Percentiles rank a stretch among this genome's conserved stretches.
Evolutionary conservation across 2,888 invertebrate genomes (phyloP).

Genomic region (Drosophila colorata): DNA sequence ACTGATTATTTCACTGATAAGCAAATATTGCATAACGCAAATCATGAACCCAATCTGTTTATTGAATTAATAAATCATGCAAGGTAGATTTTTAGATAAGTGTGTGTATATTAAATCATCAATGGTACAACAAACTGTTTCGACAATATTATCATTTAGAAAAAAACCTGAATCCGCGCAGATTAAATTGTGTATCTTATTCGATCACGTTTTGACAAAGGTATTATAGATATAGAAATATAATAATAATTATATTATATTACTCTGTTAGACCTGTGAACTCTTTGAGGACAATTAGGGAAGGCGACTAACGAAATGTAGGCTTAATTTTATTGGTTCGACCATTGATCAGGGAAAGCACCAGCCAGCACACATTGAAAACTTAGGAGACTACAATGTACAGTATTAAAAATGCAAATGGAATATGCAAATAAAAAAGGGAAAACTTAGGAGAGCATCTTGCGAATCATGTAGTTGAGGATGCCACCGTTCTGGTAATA

Average conservation of each 20-base stretch:
- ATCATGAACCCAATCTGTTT: background rate
- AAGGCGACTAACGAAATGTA: slow-evolving; percentile 66
- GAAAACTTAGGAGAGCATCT: slow-evolving; percentile 87
- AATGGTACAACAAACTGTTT: too few relatives aligned
- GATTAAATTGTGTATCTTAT: too few relatives aligned
- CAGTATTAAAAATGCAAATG: slow-evolving; percentile 66
- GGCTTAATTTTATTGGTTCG: slow-evolving; percentile 58
- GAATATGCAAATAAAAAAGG: slow-evolving; percentile 48
- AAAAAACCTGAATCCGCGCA: too few relatives aligned
- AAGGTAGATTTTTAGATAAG: background rate
- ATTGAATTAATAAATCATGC: background rate
- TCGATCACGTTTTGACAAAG: too few relatives aligned
- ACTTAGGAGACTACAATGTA: slow-evolving; percentile 57
- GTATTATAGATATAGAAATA: too few relatives aligned
- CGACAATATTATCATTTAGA: too few relatives aligned
- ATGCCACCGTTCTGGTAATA: slow-evolving; percentile 98
- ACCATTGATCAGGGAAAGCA: slow-evolving; percentile 51
- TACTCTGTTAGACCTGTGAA: background rate
- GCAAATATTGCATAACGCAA: background rate
- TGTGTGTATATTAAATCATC: too few relatives aligned
- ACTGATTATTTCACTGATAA: slow-evolving; percentile 11
- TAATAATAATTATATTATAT: background rate
- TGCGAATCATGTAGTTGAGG: slow-evolving; percentile 98
- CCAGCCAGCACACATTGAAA: slow-evolving; percentile 59
- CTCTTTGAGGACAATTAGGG: slow-evolving; percentile 79